Evolutionary conservation across 2,113 vertebrate species (phyloP).

Genomic region (Tragelaphus imberbis): DNA sequence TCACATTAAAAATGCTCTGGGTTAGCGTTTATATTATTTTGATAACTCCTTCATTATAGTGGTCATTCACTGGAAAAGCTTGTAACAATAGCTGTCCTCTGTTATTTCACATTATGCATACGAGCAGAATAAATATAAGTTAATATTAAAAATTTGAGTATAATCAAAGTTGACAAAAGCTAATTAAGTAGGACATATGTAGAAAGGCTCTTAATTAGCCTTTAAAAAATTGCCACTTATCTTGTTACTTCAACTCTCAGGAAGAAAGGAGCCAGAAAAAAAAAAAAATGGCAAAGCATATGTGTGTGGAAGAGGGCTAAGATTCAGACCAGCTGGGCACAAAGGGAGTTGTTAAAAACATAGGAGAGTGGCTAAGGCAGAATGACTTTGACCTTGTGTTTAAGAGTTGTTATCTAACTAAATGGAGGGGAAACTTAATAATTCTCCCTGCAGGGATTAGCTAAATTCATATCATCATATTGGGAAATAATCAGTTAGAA

Average conservation of each 20-base stretch:
- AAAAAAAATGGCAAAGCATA: background rate
- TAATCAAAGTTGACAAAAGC: slow-evolving; percentile 59
- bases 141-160: slow-evolving; percentile 48
- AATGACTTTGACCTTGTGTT: slow-evolving; percentile 41
- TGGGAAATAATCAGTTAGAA: slow-evolving; percentile 29
- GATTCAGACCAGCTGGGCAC: slow-evolving; percentile 30
- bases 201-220: slow-evolving; percentile 68
- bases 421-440: slow-evolving; percentile 44
- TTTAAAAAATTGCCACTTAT: slow-evolving; percentile 61
- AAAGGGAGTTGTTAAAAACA: slow-evolving; percentile 41
- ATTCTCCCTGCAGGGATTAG: background rate
- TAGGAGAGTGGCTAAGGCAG: background rate
- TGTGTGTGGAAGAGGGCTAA: background rate
- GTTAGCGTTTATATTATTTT: slow-evolving; percentile 45
- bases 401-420: slow-evolving; percentile 20
- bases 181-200: slow-evolving; percentile 62
- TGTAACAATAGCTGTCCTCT: slow-evolving; percentile 37
- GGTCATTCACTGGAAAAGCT: slow-evolving; percentile 23
- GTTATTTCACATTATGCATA: slow-evolving; percentile 43
- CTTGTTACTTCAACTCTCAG: slow-evolving; percentile 46
- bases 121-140: slow-evolving; percentile 43
- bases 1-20: slow-evolving; percentile 6
- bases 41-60: slow-evolving; percentile 42
- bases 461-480: background rate
- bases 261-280: slow-evolving; percentile 12